phyloP scores from a whole-genome alignment of 2,797 vertebrate species.

The Brachyrhaphis roseni region DNA sequence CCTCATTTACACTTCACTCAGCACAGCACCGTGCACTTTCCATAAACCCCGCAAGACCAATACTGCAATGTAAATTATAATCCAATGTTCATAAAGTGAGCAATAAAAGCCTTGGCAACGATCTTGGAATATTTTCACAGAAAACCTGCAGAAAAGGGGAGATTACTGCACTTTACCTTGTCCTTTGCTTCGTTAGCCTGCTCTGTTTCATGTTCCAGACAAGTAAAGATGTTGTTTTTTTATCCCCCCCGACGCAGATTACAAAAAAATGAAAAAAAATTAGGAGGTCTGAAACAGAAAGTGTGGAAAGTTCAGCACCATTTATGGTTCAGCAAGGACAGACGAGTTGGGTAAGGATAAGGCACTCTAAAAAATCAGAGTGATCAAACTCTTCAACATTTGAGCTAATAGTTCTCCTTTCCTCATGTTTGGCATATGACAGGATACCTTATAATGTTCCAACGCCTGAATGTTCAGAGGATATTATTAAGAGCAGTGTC shows the following conservation, averaged over 20 bases:
- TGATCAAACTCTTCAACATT: conserved; percentile 49
- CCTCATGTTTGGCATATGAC: conserved; percentile 49
- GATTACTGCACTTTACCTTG: conserved; percentile 48
- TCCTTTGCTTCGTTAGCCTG: conserved; percentile 37
- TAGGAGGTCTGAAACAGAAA: conserved; percentile 25
- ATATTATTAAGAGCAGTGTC: conserved; percentile 52
- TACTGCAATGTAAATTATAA: conserved; percentile 64
- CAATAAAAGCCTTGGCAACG: conserved; percentile 46
- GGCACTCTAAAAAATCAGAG: conserved; percentile 26
- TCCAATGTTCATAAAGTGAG: conserved; percentile 58
- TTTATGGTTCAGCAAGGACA: conserved; percentile 10
- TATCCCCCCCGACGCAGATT: conserved; percentile 4
- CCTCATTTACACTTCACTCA: conserved; percentile 54
- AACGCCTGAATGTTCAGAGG: conserved; percentile 44
- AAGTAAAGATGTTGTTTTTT: conserved; percentile 59
- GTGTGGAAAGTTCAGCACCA: conserved; percentile 23
- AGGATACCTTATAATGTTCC: conserved; percentile 33
- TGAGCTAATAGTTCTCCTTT: conserved; percentile 60
- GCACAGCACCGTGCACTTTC: conserved; percentile 39
- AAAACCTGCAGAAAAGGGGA: conserved; percentile 49
- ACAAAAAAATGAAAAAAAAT: conserved; percentile 42
- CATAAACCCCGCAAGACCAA: conserved; percentile 64
- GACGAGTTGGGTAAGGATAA: conserved; percentile 23
- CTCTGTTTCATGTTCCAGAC: conserved; percentile 47
- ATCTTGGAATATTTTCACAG: conserved; percentile 59